phyloP scores from a whole-genome alignment of 2,888 invertebrate genomes.

The Chesias legatella region DNA sequence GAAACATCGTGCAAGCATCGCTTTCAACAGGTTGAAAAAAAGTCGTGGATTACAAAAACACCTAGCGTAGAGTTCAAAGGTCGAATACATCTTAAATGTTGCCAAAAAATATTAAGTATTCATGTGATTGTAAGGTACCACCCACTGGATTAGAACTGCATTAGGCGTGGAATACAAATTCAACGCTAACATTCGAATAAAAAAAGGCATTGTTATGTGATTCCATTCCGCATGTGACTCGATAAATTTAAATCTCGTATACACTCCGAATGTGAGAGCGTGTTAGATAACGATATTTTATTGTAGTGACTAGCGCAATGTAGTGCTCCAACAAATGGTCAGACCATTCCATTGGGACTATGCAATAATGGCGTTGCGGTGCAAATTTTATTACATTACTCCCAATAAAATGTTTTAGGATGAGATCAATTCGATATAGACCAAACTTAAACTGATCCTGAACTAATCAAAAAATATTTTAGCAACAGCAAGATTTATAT shows the following conservation, averaged over 20 bases:
- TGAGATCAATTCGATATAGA: constrained; percentile 32
- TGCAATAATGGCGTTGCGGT: constrained; percentile 47
- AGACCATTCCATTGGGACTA: background rate
- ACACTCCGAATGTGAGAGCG: constrained; percentile 38
- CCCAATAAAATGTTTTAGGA: constrained; percentile 30
- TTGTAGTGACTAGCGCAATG: no score
- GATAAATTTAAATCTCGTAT: constrained; percentile 48
- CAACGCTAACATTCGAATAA: constrained; percentile 38
- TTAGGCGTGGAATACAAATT: constrained; percentile 67
- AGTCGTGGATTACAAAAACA: constrained; percentile 18
- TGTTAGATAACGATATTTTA: background rate
- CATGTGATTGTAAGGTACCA: constrained; percentile 65
- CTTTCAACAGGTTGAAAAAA: constrained; percentile 54
- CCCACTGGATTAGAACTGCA: constrained; percentile 69
- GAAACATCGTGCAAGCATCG: constrained; percentile 16
- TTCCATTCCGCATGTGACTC: constrained; percentile 57
- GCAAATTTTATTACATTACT: constrained; percentile 46
- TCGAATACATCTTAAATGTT: constrained; percentile 9
- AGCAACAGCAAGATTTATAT: constrained; percentile 19
- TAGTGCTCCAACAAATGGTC: background rate
- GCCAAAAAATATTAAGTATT: constrained; percentile 35
- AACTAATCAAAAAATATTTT: constrained; percentile 27
- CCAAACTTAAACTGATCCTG: constrained; percentile 26
- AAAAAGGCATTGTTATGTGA: constrained; percentile 64
- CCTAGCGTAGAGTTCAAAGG: constrained; percentile 10